Conservation (phyloP, 2,113 vertebrate species). For the Erythrocercus mccallii region DNA sequence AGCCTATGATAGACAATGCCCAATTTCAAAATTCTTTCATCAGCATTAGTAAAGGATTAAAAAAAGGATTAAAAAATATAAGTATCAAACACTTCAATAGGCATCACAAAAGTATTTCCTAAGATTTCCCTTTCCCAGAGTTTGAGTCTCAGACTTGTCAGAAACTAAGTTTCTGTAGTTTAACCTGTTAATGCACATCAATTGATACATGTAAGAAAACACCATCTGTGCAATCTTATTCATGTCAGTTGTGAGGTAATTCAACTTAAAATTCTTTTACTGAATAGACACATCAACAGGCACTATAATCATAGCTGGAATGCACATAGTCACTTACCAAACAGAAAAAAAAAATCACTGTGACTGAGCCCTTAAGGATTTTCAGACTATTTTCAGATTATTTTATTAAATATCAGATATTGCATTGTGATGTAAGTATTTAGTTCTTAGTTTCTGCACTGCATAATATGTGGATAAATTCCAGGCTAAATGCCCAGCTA, state of each 20-base stretch:
- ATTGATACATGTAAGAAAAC: background rate
- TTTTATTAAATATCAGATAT: background rate
- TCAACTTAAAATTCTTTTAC: conserved; percentile 29
- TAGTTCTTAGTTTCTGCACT: background rate
- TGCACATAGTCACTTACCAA: background rate
- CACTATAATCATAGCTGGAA: background rate
- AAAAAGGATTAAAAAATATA: background rate
- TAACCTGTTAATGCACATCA: background rate
- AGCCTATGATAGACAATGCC: background rate
- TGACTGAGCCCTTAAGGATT: background rate
- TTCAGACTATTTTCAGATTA: background rate
- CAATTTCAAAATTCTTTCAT: background rate
- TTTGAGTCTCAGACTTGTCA: background rate
- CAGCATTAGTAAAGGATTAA: background rate
- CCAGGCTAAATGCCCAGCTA: background rate
- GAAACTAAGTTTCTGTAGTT: background rate
- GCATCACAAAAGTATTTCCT: background rate
- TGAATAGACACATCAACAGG: background rate
- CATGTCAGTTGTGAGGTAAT: background rate
- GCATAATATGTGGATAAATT: background rate
- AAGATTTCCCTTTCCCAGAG: background rate
- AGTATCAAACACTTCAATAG: background rate
- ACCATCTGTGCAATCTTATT: conserved; percentile 18
- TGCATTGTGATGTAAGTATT: background rate
- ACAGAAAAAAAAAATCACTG: background rate